phyloP scores from a whole-genome alignment of 2,113 vertebrate genomes.

The Vireo altiloquus region DNA sequence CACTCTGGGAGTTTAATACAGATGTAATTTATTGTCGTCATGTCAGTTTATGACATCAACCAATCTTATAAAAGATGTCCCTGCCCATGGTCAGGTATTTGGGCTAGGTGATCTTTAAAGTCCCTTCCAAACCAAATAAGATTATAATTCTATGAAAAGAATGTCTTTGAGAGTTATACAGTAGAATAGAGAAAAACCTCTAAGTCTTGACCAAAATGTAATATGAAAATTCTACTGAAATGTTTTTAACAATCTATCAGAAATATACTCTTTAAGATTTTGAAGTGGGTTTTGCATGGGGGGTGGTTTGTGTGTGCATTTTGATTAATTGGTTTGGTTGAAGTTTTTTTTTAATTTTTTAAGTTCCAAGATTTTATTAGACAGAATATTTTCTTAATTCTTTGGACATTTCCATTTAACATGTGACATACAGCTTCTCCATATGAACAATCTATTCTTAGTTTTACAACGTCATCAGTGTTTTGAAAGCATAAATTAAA shows the following conservation, averaged over 20 bases:
- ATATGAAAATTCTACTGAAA: background rate
- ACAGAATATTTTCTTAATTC: background rate
- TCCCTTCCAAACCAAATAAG: background rate
- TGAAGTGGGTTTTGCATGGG: accelerated
- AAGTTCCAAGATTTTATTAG: background rate
- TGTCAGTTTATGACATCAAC: background rate
- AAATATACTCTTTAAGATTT: background rate
- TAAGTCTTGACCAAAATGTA: background rate
- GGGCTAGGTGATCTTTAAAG: background rate
- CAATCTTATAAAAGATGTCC: background rate
- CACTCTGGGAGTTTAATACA: background rate
- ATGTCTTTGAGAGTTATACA: background rate
- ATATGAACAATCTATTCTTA: background rate
- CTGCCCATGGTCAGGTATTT: accelerated
- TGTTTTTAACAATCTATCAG: background rate
- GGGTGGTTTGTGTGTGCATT: background rate
- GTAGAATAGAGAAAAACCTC: background rate
- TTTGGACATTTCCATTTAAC: background rate
- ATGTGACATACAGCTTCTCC: background rate
- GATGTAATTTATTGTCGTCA: background rate
- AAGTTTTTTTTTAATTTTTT: background rate
- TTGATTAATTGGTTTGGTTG: background rate
- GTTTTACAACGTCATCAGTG: background rate
- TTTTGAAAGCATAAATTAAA: background rate
- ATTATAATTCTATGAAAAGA: background rate